Evolutionary conservation across 2,113 vertebrate species (phyloP).

Genomic region (Nicator chloris): DNA sequence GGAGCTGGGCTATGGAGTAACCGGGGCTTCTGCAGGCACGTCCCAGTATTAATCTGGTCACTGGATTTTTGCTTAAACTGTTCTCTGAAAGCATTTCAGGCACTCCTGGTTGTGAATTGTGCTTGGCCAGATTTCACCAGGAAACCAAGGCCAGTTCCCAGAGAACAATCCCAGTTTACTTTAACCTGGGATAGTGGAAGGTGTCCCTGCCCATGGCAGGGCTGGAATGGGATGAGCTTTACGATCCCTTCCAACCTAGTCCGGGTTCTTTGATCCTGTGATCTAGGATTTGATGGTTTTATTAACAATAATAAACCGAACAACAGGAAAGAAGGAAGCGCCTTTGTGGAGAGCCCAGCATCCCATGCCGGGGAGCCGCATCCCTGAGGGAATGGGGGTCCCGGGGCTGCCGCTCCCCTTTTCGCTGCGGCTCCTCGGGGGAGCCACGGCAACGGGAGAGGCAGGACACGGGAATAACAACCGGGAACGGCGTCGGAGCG

Average conservation of each 20-base stretch:
- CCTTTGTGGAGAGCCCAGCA: fast-evolving
- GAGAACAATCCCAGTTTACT: not conserved
- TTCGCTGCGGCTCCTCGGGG: not conserved
- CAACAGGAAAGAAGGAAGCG: fast-evolving
- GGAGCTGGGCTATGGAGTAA: not conserved
- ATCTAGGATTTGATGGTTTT: fast-evolving
- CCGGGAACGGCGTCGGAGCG: not conserved
- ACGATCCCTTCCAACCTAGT: not conserved
- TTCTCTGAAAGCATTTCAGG: not conserved
- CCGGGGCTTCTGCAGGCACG: not conserved
- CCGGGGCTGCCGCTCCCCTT: not conserved
- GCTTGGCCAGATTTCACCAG: not conserved
- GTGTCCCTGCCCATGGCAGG: no score
- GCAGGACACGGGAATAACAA: not conserved
- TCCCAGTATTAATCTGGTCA: fast-evolving
- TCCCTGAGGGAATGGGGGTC: no score
- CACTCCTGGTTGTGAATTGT: fast-evolving
- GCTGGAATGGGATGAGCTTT: not conserved
- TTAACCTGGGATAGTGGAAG: not conserved
- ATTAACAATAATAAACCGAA: not conserved
- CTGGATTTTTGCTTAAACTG: not conserved
- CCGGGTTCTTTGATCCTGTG: no score
- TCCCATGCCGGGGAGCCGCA: fast-evolving
- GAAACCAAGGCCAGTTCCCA: not conserved
- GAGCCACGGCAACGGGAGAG: not conserved